Conservation (phyloP, 1,140 invertebrate genomes). For the Microvelia longipes region DNA sequence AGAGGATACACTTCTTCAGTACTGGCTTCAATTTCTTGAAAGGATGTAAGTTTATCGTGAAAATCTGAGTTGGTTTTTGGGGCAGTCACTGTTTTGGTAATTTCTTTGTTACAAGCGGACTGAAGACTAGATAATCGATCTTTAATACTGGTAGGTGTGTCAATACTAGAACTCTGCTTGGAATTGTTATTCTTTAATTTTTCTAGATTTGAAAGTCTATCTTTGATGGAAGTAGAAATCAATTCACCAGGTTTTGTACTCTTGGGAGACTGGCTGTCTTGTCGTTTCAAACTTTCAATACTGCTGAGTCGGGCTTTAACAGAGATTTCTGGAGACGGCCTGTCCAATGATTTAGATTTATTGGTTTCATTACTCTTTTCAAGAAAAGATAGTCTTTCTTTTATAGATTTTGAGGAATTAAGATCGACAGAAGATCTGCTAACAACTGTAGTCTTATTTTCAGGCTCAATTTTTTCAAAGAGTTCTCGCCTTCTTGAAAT, state of each 20-base stretch:
- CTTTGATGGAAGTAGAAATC: slow-evolving; percentile 18
- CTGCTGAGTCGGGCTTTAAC: slow-evolving; percentile 44
- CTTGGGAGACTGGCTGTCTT: slow-evolving; percentile 21
- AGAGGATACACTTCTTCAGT: background rate
- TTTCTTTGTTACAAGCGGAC: slow-evolving; percentile 34
- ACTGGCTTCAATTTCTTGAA: slow-evolving; percentile 1
- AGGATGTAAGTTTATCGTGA: slow-evolving; percentile 4
- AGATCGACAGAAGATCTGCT: slow-evolving; percentile 35
- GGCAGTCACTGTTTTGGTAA: slow-evolving; percentile 27
- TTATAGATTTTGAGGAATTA: slow-evolving; percentile 45
- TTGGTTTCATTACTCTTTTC: slow-evolving; percentile 34
- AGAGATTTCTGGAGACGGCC: slow-evolving; percentile 28
- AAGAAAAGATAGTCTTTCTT: slow-evolving; percentile 48
- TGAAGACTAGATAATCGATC: slow-evolving; percentile 39
- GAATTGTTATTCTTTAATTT: slow-evolving; percentile 10
- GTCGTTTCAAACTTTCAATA: slow-evolving; percentile 37
- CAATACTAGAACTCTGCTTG: slow-evolving; percentile 6
- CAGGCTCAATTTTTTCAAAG: slow-evolving; percentile 41
- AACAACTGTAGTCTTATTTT: slow-evolving; percentile 11
- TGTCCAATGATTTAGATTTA: slow-evolving; percentile 10
- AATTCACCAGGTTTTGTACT: slow-evolving; percentile 7
- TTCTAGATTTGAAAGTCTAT: slow-evolving; percentile 20
- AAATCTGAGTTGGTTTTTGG: slow-evolving; percentile 1
- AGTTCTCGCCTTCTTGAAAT: slow-evolving; percentile 65
- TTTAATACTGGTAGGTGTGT: slow-evolving; percentile 29